Evolutionary conservation across 2,888 invertebrate genomes (phyloP).

Genomic region (Prosapia bicincta): DNA sequence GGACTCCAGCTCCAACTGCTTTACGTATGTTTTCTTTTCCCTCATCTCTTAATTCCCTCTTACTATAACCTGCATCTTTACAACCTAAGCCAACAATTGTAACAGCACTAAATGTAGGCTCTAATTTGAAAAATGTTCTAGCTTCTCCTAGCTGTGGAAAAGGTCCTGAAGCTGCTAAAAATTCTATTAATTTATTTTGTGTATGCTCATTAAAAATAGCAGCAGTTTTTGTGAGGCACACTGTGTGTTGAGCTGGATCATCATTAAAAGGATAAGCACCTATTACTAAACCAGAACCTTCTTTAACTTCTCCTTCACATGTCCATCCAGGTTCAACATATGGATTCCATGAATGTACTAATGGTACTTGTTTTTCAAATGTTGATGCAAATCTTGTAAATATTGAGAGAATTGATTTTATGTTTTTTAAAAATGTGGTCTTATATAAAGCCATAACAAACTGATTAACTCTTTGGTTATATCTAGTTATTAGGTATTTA

Average conservation of each 20-base stretch:
- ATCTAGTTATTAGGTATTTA: not conserved
- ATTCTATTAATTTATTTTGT: conserved; percentile 29
- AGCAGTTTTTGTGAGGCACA: conserved; percentile 21
- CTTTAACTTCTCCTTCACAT: conserved; percentile 18
- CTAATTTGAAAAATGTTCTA: conserved; percentile 62
- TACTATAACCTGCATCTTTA: conserved; percentile 63
- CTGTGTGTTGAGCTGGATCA: conserved; percentile 13
- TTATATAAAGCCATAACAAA: not conserved
- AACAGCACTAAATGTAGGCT: conserved; percentile 60
- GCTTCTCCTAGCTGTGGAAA: conserved; percentile 55
- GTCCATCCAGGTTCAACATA: conserved; percentile 5
- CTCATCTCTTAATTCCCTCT: conserved; percentile 67
- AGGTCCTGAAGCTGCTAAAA: conserved; percentile 43
- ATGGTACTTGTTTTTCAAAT: conserved; percentile 2
- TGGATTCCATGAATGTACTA: conserved; percentile 15
- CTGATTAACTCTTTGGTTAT: not conserved
- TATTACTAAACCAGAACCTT: conserved; percentile 16
- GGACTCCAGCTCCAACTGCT: conserved; percentile 62
- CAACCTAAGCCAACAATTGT: conserved; percentile 73
- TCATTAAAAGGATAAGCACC: conserved; percentile 19
- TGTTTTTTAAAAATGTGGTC: not conserved
- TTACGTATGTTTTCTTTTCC: conserved; percentile 69
- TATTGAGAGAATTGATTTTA: not conserved
- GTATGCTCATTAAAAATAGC: conserved; percentile 16
- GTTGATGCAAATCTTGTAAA: not conserved